Conservation (phyloP, 2,888 invertebrate species). For the Xylota segnis region DNA sequence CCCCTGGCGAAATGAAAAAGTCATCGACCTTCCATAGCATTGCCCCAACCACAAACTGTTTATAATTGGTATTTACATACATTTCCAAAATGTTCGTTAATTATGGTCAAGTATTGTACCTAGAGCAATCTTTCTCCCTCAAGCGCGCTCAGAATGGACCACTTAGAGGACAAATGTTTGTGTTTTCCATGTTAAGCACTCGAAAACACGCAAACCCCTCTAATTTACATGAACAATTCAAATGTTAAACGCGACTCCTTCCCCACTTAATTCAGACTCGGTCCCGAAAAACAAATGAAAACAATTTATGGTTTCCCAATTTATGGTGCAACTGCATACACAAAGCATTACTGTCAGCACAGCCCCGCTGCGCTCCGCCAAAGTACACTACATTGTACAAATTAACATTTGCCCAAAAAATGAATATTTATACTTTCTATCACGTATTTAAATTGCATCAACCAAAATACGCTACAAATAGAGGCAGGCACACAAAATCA, state of each 20-base stretch:
- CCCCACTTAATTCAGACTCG: conserved; percentile 1
- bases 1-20: too few species aligned
- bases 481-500: conserved; percentile 43
- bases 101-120: not conserved
- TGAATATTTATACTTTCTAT: conserved; percentile 67
- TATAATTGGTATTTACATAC: too few species aligned
- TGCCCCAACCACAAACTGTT: too few species aligned
- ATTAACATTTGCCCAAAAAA: conserved; percentile 67
- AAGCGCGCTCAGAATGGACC: not conserved
- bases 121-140: not conserved
- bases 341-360: conserved; percentile 15
- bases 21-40: too few species aligned
- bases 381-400: conserved; percentile 40
- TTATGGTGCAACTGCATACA: conserved; percentile 41
- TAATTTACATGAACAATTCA: conserved; percentile 27
- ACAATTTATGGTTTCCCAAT: conserved; percentile 29
- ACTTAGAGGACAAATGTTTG: not conserved
- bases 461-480: conserved; percentile 66
- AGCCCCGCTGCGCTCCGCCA: not conserved
- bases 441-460: conserved; percentile 58
- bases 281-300: conserved; percentile 39
- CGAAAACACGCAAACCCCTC: conserved; percentile 1
- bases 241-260: conserved; percentile 20
- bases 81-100: not conserved
- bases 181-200: not conserved